Evolutionary conservation across 2,113 vertebrate species (phyloP), one percentile per base, ranked within the genome.

Genomic region (Nothocercus nigrocapillus): DNA sequence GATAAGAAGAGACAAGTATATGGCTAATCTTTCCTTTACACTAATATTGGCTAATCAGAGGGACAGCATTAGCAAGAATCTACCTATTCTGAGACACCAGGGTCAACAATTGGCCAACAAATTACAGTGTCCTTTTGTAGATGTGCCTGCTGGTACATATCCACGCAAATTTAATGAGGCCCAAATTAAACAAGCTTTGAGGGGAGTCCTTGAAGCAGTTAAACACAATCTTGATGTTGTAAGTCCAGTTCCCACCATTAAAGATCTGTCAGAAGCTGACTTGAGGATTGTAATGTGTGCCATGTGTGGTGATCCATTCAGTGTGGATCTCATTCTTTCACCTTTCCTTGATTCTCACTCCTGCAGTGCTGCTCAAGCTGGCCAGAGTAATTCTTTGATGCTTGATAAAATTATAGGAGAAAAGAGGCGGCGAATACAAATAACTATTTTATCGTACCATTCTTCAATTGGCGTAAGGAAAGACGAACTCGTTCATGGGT

Each of bases 281-380:
- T 97, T 99, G 51, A 98, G 99, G 93, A 99, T 99, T 59, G 99
- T 99, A 47, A 99, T 99, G 99, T 99, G 99, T 94, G 99, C 99
- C 88, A 99, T 99, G 99, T 99, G 99, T 97, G 99, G 99, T 64
- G 99, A 99, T 97, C 99, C 99, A 0, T 99, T 99, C 94, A 99
- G 99, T 36, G 99, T 99, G 64, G 99, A 99, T 97, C 99, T 99
- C 95, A 99, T 99, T 97, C 99, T 99, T 95, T 99, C 99, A 58
- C 99, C 99, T 5, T 99, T 99, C 96, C 97, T 99, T 27, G 99
- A 99, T 84, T 99, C 99, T 11, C 99, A 99, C 67, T 99, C 98
- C 91, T 99, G 99, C 70, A 99, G 99, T 34, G 99, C 99, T 70
- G 99, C 99, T 87, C 99, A 99, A 92, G 99, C 99, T 49, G 99